Percentiles rank a stretch among this genome's conserved stretches.
phyloP scores from a whole-genome alignment of 1,140 invertebrate genomes.

The Battus philenor region DNA sequence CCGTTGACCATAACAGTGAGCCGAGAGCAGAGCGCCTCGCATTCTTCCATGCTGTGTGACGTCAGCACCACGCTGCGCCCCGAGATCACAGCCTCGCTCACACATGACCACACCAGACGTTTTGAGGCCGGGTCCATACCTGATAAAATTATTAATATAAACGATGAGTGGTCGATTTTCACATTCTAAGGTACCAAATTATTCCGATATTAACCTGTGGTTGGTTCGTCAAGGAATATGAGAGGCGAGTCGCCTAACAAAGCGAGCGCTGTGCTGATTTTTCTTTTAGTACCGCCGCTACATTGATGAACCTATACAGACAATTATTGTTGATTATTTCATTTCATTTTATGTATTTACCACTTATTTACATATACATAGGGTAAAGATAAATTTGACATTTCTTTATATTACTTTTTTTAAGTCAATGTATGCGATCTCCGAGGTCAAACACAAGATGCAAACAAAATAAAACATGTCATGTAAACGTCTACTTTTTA shows the following conservation, averaged over 20 bases:
- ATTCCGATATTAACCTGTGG: no score
- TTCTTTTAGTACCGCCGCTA: constrained; percentile 96
- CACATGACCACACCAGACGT: constrained; percentile 83
- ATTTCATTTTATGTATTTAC: constrained; percentile 1
- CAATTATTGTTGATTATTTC: not conserved
- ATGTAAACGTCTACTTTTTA: no score
- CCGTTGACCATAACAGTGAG: constrained; percentile 94
- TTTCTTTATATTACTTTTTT: no score
- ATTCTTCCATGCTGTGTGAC: constrained; percentile 91
- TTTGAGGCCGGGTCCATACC: constrained; percentile 91
- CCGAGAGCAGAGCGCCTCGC: constrained; percentile 89
- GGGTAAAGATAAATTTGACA: not conserved
- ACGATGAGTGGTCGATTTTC: no score
- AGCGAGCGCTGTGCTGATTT: constrained; percentile 95
- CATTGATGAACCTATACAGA: constrained; percentile 76
- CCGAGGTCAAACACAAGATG: no score
- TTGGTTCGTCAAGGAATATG: constrained; percentile 92
- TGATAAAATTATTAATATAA: no score
- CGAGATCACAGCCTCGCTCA: constrained; percentile 74
- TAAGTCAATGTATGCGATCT: no score
- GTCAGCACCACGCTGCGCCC: constrained; percentile 87
- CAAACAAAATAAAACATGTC: no score
- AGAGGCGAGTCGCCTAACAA: constrained; percentile 93
- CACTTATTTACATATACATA: constrained; percentile 10
- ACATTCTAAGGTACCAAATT: no score